Base-by-base conservation (phyloP, 1,140 invertebrate genomes). In the Sipha flava region DNA sequence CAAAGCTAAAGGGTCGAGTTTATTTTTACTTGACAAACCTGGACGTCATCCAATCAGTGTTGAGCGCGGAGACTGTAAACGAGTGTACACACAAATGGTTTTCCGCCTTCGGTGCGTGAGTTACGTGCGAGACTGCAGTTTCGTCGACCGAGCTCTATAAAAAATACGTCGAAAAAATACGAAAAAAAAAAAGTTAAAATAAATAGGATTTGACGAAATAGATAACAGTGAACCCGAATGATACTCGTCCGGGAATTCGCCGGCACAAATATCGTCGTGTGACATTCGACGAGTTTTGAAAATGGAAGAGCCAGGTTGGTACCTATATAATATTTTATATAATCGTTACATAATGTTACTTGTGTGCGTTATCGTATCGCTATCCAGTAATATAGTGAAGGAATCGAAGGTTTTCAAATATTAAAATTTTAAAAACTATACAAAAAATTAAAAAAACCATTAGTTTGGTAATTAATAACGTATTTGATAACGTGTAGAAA, bases 221-320 rank as follows among this genome's bases (percentile, higher is more conserved):
- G 18, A 29, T 14, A 47, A 10, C 3, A 29, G 43, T 18, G 68
- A n/a, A n/a, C n/a, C n/a, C 43, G 68, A 47, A 49, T 72, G 68
- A 10, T n/a, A 47, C 29, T 26, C 7, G 4, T 21, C 7, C 23
- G 7, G 10, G 5, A n/a, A 66, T 26, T 23, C 21, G 43, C 21
- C 23, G 6, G 43, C 40, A 14, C 29, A 47, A 26, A 43, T 49
- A 34, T 66, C 29, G 1, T 43, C 23, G 43, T 26, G 34, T 23
- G 23, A 2, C 12, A 14, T 26, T 12, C 9, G 21, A 26, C 23
- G 4, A 12, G 29, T 34, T 37, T 26, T 5, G 10, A 26, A 34
- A 37, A 52, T 49, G 68, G 68, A 72, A 49, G 43, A 34, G 31
- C 68, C 68, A 72, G 68, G 68, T 72, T 5, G 16, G 68, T 72